phyloP scores from a whole-genome alignment of 2,888 invertebrate genomes.

The Perithous albicinctus region DNA sequence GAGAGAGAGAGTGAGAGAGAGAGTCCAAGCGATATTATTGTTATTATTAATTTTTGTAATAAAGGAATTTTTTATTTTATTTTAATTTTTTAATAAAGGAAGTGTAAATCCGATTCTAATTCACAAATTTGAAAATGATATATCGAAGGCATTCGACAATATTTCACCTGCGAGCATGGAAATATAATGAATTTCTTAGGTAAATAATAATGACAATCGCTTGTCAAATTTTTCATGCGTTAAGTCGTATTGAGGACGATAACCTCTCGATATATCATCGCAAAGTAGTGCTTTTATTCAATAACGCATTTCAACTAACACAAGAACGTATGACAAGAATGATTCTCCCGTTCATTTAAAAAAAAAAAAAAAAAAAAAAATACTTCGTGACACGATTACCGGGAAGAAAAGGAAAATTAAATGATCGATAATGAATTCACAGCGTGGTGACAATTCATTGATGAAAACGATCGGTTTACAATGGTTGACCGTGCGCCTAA shows the following conservation, averaged over 20 bases:
- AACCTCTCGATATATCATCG: constrained; percentile 47
- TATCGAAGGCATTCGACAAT: constrained; percentile 10
- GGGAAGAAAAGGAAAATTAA: not conserved
- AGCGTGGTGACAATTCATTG: not conserved
- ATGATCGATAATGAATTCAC: not conserved
- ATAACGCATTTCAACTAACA: not conserved
- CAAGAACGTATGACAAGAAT: not conserved
- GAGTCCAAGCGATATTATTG: constrained; percentile 16
- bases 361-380: not conserved
- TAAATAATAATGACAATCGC: not conserved
- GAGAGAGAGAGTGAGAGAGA: constrained; percentile 29
- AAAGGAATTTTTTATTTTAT: not conserved
- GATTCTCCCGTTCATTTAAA: not conserved
- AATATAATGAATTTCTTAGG: not conserved
- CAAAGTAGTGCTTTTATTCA: constrained; percentile 55
- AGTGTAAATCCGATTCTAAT: constrained; percentile 27
- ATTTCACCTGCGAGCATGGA: not conserved
- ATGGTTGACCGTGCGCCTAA: constrained; percentile 51
- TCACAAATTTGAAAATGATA: constrained; percentile 46
- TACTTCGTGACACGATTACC: not conserved
- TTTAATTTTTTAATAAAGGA: not conserved
- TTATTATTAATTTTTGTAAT: not conserved
- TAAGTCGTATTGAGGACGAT: constrained; percentile 39
- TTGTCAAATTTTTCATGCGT: constrained; percentile 43
- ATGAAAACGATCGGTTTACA: constrained; percentile 61